Evolutionary conservation across 2,113 vertebrate species (phyloP), one percentile per base, ranked within the genome.

Genomic region (Serinus canaria): DNA sequence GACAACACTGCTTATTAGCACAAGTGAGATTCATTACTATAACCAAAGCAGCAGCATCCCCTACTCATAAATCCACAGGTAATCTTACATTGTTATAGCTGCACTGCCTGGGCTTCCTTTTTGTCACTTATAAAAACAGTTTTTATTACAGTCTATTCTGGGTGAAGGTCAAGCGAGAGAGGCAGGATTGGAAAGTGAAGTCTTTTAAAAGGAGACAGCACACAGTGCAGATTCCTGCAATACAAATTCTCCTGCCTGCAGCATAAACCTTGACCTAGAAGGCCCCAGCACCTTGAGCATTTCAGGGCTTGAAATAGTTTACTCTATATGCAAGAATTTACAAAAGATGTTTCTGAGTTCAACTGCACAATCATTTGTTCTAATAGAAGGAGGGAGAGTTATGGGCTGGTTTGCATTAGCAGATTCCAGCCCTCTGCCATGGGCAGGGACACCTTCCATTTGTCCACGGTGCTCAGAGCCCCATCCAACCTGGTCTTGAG

Each of bases 61-160:
- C 56, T 75, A 18, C 69, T 80, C 88, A 91, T 95, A 95, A 96
- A 95, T 94, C 69, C 73, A 82, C 53, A 92, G 84, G 79, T 72
- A 96, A 91, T 93, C 88, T 95, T 62, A 69, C 33, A 53, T 43
- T 91, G 82, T 89, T 87, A 92, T 25, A 63, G 92, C 78, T 85
- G 70, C 78, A 70, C 37, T 49, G 58, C 62, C 59, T 53, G 56
- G 21, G 47, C 56, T 81, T 84, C 72, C 72, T 68, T 78, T 89
- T 53, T 89, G 88, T 83, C 92, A 58, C 69, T 89, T 90, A 78
- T 60, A 95, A 83, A 97, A 85, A 89, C 18, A 83, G 70, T 59
- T 95, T 95, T 96, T 77, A 87, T 92, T 88, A 56, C 75, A 83
- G 23, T n/a, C 46, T 79, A 10, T 69, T 59, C 81, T 66, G 67